Conservation (phyloP, 2,888 invertebrate genomes). For the Noctua fimbriata region DNA sequence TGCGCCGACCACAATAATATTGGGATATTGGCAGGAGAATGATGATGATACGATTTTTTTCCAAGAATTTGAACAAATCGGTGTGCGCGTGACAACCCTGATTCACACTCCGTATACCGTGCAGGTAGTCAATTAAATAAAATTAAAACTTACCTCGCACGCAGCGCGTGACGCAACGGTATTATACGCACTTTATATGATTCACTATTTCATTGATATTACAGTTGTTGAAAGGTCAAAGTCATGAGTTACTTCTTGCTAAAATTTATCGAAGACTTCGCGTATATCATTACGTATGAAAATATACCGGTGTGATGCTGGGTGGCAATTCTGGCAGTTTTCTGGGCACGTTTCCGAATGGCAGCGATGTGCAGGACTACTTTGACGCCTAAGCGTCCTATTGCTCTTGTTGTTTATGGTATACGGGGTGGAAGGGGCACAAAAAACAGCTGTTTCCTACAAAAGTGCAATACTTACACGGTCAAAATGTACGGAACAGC, state of each 20-base stretch:
- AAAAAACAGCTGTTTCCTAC: too few species aligned
- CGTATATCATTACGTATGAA: neutral
- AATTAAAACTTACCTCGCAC: slow-evolving; percentile 59
- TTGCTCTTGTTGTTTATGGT: neutral
- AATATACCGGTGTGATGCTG: neutral
- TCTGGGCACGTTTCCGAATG: neutral
- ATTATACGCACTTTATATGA: slow-evolving; percentile 29
- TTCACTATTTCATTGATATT: slow-evolving; percentile 43
- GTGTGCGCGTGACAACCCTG: slow-evolving; percentile 43
- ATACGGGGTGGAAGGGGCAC: too few species aligned
- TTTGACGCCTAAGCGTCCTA: too few species aligned
- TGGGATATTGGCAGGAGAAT: too few species aligned
- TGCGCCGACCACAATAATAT: too few species aligned
- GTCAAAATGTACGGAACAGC: too few species aligned
- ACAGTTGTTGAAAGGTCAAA: slow-evolving; percentile 17
- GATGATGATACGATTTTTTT: too few species aligned
- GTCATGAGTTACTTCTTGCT: neutral
- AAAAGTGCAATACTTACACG: too few species aligned
- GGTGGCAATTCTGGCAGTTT: neutral
- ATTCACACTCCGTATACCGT: slow-evolving; percentile 19
- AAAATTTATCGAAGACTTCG: too few species aligned
- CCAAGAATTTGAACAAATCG: neutral
- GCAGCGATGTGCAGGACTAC: neutral
- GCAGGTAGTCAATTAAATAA: slow-evolving; percentile 66
- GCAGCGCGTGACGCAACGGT: slow-evolving; percentile 36